Percentiles rank a stretch among this genome's conserved stretches.
Conservation (phyloP, 1,140 invertebrate genomes). For the Bombus huntii region DNA sequence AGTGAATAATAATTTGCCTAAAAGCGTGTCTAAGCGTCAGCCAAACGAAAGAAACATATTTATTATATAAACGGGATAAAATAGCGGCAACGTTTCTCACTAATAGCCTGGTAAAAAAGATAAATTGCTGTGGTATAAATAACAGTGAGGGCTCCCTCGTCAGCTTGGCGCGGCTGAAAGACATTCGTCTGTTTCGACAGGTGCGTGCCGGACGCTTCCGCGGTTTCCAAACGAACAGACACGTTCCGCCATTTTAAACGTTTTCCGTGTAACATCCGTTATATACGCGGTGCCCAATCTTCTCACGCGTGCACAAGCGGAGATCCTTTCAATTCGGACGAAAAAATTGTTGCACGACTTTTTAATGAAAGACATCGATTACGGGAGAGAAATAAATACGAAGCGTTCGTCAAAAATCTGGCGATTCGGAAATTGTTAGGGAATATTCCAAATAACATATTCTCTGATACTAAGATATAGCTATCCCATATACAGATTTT, state of each 20-base stretch:
- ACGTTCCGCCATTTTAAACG: slow-evolving; percentile 53
- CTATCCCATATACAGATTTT: too few relatives aligned
- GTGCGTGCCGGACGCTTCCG: slow-evolving; percentile 55
- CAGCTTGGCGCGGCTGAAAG: slow-evolving; percentile 45
- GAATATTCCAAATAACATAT: neutral
- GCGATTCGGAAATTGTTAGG: neutral
- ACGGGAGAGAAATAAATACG: neutral
- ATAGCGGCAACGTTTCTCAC: neutral
- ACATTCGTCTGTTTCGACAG: slow-evolving; percentile 63
- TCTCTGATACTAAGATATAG: neutral
- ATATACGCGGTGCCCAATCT: neutral
- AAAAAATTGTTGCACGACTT: neutral
- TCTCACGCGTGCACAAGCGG: slow-evolving; percentile 1
- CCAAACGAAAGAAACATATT: neutral
- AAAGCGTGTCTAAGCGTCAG: neutral
- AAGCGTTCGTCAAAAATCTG: slow-evolving; percentile 30
- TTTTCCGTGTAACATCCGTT: slow-evolving; percentile 18
- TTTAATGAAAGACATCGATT: neutral
- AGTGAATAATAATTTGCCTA: too few relatives aligned
- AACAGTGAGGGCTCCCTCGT: slow-evolving; percentile 36
- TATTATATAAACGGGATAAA: neutral
- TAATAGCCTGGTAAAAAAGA: slow-evolving; percentile 5
- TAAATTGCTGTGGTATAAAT: slow-evolving; percentile 49
- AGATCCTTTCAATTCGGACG: neutral
- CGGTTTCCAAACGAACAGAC: slow-evolving; percentile 43